Evolutionary conservation across 2,797 vertebrate genomes (phyloP).

Genomic region (Valencia hispanica): DNA sequence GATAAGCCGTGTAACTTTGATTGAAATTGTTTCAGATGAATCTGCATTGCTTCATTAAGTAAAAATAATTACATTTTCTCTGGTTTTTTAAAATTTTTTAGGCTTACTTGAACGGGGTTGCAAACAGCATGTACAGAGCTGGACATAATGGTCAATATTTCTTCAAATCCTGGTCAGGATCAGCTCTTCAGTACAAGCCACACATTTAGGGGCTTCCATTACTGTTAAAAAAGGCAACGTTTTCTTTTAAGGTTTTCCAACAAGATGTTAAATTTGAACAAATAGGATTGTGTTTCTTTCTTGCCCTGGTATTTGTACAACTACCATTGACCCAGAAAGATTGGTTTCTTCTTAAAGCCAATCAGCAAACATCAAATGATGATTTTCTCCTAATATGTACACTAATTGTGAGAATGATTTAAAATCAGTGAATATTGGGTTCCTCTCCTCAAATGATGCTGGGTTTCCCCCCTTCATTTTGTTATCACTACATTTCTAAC

Average conservation of each 20-base stretch:
- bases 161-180: not conserved
- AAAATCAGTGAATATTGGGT: not conserved
- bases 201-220: not conserved
- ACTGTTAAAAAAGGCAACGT: not conserved
- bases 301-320: not conserved
- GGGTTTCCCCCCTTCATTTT: not conserved
- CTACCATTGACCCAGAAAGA: not conserved
- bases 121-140: not conserved
- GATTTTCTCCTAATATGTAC: not conserved
- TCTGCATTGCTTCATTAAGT: constrained; percentile 19
- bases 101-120: not conserved
- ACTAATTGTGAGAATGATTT: not conserved
- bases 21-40: constrained; percentile 14
- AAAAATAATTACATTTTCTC: not conserved
- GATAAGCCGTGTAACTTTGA: not conserved
- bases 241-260: not conserved
- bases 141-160: not conserved
- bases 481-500: too few relatives aligned
- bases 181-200: not conserved
- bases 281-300: not conserved
- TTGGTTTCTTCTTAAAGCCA: not conserved
- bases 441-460: too few relatives aligned
- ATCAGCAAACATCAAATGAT: not conserved
- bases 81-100: too few relatives aligned
- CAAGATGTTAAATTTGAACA: not conserved